A percentile compares a stretch with the other conserved stretches of the same genome.
Evolutionary conservation across 2,888 invertebrate species (phyloP).

Genomic region (Dryomyza anilis): DNA sequence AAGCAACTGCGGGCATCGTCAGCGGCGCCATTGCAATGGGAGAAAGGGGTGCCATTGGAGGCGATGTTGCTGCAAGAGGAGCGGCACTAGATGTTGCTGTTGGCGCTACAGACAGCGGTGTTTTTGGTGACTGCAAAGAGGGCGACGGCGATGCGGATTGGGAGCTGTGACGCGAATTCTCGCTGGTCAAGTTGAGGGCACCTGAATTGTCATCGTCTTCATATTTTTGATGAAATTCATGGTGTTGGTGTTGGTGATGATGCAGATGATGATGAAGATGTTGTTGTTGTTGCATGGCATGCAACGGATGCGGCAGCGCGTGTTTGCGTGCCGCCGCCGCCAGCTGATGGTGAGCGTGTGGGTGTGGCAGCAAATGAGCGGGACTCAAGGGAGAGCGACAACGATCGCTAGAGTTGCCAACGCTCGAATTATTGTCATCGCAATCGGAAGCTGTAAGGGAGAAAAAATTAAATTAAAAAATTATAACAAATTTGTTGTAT

Average conservation of each 20-base stretch:
- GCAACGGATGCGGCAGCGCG: constrained; percentile 32
- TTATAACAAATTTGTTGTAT: too few species aligned
- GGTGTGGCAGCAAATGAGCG: constrained; percentile 39
- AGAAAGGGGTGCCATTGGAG: constrained; percentile 29
- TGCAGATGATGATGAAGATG: constrained; percentile 32
- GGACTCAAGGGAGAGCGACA: constrained; percentile 58
- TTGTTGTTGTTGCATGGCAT: too few species aligned
- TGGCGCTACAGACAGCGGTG: constrained; percentile 21
- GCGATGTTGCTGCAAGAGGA: constrained; percentile 12
- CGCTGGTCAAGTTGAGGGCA: constrained; percentile 58
- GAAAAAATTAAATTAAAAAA: too few species aligned
- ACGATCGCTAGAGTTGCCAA: constrained; percentile 58
- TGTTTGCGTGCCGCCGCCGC: constrained; percentile 30
- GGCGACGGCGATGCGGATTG: constrained; percentile 51
- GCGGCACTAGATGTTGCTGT: constrained; percentile 29
- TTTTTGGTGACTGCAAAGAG: constrained; percentile 39
- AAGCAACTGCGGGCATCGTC: neutral
- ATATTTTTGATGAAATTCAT: constrained; percentile 21
- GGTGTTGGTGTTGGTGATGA: constrained; percentile 24
- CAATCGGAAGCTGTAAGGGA: constrained; percentile 54
- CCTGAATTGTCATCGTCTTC: constrained; percentile 52
- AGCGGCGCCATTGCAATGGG: constrained; percentile 36
- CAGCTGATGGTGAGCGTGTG: constrained; percentile 38
- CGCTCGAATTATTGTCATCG: constrained; percentile 59
- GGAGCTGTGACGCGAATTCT: constrained; percentile 55